Conservation (phyloP, 2,888 invertebrate species). For the Pseudococcus viburni region DNA sequence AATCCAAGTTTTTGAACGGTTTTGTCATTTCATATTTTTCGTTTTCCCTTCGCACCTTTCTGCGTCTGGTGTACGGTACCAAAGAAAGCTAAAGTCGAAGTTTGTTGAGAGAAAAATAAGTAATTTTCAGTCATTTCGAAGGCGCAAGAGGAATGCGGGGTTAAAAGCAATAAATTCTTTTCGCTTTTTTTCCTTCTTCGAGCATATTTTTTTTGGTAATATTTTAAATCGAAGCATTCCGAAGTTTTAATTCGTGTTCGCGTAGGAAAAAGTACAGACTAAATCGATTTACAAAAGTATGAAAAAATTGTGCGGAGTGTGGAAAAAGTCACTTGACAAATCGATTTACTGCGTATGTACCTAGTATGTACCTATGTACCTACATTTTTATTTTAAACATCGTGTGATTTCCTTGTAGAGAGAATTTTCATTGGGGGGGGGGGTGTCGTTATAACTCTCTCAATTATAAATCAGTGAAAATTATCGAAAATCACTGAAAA, state of each 20-base stretch:
- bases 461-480: no score
- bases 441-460: no score
- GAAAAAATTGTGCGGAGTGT: background rate
- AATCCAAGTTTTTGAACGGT: slow-evolving; percentile 4
- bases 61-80: background rate
- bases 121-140: background rate
- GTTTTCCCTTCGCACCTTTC: background rate
- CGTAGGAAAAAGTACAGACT: background rate
- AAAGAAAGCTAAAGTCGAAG: background rate
- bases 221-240: slow-evolving; percentile 23
- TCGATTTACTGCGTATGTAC: background rate
- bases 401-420: no score
- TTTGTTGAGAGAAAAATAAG: slow-evolving; percentile 11
- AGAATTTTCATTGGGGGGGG: no score
- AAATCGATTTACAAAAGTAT: background rate
- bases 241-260: slow-evolving; percentile 19
- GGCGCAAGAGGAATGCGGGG: background rate
- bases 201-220: slow-evolving; percentile 8
- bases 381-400: no score
- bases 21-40: slow-evolving; percentile 34
- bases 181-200: background rate
- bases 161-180: slow-evolving; percentile 37
- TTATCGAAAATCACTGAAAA: no score
- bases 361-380: no score
- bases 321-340: background rate